Base-by-base conservation (phyloP, 92 coral and sea anemone genomes). In the Umimayanthus chanpuru region DNA sequence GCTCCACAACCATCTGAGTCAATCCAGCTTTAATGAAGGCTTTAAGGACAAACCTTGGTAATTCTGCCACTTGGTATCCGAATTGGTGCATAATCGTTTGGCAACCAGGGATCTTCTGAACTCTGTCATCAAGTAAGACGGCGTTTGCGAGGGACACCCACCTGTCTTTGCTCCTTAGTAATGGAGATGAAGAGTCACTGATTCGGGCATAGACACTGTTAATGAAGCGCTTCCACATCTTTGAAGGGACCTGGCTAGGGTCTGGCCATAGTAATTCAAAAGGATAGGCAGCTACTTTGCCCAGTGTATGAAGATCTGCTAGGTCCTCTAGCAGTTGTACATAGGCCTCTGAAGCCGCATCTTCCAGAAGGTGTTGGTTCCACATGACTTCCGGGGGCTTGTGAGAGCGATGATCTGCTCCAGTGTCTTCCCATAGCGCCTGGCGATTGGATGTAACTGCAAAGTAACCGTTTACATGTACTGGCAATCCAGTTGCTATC, bases 401-500 rank as follows among this genome's bases (percentile, higher is more conserved):
- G 73, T 89, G 86, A n/a, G 92, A 85, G 55, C 91, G 86, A 71
- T 85, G 73, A 29, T 88, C 90, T 39, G 93, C 89, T n/a, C 86
- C 89, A 30, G 95, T 94, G 77, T 94, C 93, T 92, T 96, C 99
- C 99, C 99, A 96, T 16, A 96, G 85, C 21, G 94, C 90, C 9
- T 95, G 95, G 83, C 99, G 98, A 81, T 95, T 96, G 32, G 96
- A 92, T 43, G 98, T 93, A 64, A 95, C 98, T 25, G 99, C 95
- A 85, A 96, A 96, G 91, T 94, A 91, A 9, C 98, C 99, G 80
- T 95, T 93, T 4, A 96, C 98, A 76, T 96, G 99, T 7, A 96
- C 95, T 25, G 99, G 99, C 36, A 95, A 89, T 23, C 99, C 98
- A 56, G 98, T 96, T 82, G 90, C 95, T 70, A 92, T 76, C n/a